Base-by-base conservation (phyloP, 2,888 invertebrate species). In the Cerceris rybyensis region DNA sequence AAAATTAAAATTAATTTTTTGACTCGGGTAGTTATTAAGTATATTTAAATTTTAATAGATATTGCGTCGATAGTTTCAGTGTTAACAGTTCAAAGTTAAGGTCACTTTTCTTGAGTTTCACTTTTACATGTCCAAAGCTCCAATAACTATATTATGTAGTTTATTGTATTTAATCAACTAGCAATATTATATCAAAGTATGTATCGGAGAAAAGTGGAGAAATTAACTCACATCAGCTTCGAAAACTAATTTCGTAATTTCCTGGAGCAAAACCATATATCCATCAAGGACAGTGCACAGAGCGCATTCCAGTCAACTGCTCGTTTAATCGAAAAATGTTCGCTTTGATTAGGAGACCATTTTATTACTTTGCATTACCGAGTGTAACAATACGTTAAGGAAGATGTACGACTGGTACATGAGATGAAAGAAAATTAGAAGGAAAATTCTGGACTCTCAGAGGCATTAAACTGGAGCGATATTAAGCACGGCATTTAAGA, bases 351-450 rank as follows among this genome's bases (percentile, higher is more conserved):
- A 50, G 50, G 6, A 41, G 16, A 52, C 41, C 9, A 50, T 49
- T 52, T 67, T 67, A 14, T 59, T 68, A 52, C 11, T 60, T 68
- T 68, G 43, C 66, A 43, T 67, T 58, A 58, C 49, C 55, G 41
- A 49, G 41, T 17, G 55, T 57, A 39, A 16, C 39, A 43, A 54
- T 61, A 61, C 54, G 59, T 55, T 59, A 52, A 14, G n/a, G 50
- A 6, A 43, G 57, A 61, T 11, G 39, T 50, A 58, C 39, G 46
- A 13, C 57, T 14, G 28, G 41, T 7, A 16, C 8, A 41, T 28
- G 49, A 17, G 55, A 70, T 17, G 46, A n/a, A 41, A 64, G 57
- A 41, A 58, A 64, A 64, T 58, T 70, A 14, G 41, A 58, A 11
- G 49, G 17, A 59, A 50, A 39, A 43, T 9, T 66, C 43, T 52